phyloP scores from a whole-genome alignment of 2,888 invertebrate genomes.

The Nomada lathburiana region DNA sequence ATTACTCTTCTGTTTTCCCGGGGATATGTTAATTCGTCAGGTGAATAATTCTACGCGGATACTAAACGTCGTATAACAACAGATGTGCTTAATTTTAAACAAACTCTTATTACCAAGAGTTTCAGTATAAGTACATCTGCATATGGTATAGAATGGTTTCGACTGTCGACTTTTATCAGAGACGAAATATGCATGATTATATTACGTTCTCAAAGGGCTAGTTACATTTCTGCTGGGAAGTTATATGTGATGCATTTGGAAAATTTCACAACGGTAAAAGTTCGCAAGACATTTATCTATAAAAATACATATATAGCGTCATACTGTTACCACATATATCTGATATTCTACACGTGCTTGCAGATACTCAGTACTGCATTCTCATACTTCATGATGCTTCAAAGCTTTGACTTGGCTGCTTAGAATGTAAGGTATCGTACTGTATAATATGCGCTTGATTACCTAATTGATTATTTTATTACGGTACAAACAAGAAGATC shows the following conservation, averaged over 20 bases:
- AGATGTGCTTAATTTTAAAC: constrained; percentile 3
- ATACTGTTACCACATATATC: constrained; percentile 5
- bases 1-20: constrained; percentile 76
- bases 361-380: constrained; percentile 75
- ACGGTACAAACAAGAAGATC: constrained; percentile 9
- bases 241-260: constrained; percentile 75
- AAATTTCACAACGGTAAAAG: constrained; percentile 71
- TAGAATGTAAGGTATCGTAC: constrained; percentile 3
- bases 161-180: constrained; percentile 59
- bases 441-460: neutral
- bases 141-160: constrained; percentile 73
- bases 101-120: constrained; percentile 65
- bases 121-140: constrained; percentile 62
- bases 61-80: neutral
- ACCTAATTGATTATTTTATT: constrained; percentile 1
- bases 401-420: constrained; percentile 61
- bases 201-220: constrained; percentile 73
- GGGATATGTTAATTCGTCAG: constrained; percentile 73
- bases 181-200: constrained; percentile 68
- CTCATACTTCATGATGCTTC: constrained; percentile 76
- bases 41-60: constrained; percentile 51
- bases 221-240: constrained; percentile 75
- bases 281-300: constrained; percentile 17
- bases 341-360: constrained; percentile 36
- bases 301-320: constrained; percentile 22